Percentiles rank a stretch among this genome's conserved stretches.
Conservation (phyloP, 2,113 vertebrate genomes). For the Probosciger aterrimus region DNA sequence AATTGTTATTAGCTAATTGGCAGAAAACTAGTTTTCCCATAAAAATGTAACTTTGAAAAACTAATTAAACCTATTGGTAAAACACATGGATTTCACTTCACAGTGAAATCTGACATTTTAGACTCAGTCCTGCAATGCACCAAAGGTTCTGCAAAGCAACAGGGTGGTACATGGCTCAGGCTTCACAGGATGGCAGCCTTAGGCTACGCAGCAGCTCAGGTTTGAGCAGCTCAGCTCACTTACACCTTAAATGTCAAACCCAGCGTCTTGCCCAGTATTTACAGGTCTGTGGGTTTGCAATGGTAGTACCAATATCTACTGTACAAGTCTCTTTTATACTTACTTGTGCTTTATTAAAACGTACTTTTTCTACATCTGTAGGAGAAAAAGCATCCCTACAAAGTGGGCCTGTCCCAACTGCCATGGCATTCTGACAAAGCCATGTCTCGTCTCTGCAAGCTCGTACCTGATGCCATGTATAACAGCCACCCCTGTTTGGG, state of each 20-base stretch:
- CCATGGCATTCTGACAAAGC: not conserved
- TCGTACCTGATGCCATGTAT: not conserved
- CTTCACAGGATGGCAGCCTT: rapidly evolving
- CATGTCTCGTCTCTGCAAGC: not conserved
- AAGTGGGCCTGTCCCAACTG: not conserved
- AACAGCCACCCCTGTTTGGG: not conserved
- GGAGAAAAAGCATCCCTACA: not conserved
- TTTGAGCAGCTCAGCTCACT: too few species aligned
- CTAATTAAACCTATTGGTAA: not conserved
- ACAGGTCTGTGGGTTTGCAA: not conserved
- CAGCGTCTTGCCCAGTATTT: not conserved
- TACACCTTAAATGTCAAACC: not conserved
- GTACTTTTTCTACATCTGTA: not conserved
- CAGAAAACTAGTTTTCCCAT: not conserved
- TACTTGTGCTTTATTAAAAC: not conserved
- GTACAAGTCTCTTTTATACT: not conserved
- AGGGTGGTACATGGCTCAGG: rapidly evolving
- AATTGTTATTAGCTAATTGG: not conserved
- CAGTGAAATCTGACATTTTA: not conserved
- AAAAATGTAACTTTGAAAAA: not conserved
- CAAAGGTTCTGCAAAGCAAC: not conserved
- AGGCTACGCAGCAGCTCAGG: not conserved
- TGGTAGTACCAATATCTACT: not conserved
- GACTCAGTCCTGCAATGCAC: not conserved
- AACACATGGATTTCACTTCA: not conserved